Percentiles rank a stretch among this genome's conserved stretches.
Conservation (phyloP, 1,140 invertebrate genomes). For the Calliphora vicina region DNA sequence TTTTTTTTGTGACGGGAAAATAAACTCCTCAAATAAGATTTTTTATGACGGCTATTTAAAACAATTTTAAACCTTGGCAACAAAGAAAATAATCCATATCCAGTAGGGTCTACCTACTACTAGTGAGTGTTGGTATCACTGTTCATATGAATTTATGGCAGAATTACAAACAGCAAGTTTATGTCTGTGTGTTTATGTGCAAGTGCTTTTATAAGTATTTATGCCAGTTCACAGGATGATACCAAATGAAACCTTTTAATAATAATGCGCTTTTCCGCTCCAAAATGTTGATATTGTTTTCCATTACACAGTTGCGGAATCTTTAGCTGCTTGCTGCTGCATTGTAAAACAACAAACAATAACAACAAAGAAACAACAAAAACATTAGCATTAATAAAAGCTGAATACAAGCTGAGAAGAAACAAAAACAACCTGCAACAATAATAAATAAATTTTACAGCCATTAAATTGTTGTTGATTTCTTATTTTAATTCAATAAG, state of each 20-base stretch:
- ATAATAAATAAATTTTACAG: conserved; percentile 10
- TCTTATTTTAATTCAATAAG: neutral
- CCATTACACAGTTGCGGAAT: neutral
- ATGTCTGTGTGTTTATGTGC: neutral
- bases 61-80: too few relatives aligned
- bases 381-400: neutral
- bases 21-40: too few relatives aligned
- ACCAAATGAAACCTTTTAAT: neutral
- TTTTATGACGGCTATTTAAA: too few relatives aligned
- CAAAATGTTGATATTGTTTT: conserved; percentile 21
- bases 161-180: too few relatives aligned
- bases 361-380: neutral
- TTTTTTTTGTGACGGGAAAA: too few relatives aligned
- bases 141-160: too few relatives aligned
- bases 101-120: too few relatives aligned
- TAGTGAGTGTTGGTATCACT: too few relatives aligned
- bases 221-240: neutral
- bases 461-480: conserved; percentile 9
- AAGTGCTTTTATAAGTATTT: neutral
- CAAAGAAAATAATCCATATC: too few relatives aligned
- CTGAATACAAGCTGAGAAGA: too few relatives aligned
- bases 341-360: neutral
- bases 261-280: conserved; percentile 26
- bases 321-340: neutral
- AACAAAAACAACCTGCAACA: neutral